Evolutionary conservation across 2,113 vertebrate genomes (phyloP).

Genomic region (Hiodon tergisus): DNA sequence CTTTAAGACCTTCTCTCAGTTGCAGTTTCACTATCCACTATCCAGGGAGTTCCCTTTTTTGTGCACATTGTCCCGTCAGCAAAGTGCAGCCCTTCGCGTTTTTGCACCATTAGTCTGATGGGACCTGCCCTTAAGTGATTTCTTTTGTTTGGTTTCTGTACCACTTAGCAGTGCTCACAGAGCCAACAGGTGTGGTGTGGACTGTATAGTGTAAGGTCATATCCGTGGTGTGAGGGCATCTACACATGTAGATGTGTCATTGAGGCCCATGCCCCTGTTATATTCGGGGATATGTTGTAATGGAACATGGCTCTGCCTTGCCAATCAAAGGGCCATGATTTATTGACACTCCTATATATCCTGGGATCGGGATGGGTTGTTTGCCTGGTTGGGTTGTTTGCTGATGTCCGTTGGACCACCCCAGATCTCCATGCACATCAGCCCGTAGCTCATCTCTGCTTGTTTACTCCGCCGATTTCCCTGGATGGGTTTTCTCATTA

Average conservation of each 20-base stretch:
- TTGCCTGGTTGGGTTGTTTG: too few relatives aligned
- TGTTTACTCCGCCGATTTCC: too few relatives aligned
- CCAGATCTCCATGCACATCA: too few relatives aligned
- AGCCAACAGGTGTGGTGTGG: background rate
- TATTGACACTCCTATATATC: too few relatives aligned
- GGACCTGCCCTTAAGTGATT: slow-evolving; percentile 20
- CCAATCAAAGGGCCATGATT: too few relatives aligned
- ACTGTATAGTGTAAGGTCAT: background rate
- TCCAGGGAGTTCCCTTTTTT: slow-evolving; percentile 1
- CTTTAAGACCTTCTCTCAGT: slow-evolving; percentile 8
- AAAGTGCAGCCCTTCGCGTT: background rate
- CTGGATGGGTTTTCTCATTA: too few relatives aligned
- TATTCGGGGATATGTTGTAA: background rate
- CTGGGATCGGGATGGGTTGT: background rate
- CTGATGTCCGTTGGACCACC: too few relatives aligned
- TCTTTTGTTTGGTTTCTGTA: slow-evolving; percentile 7
- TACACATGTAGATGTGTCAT: background rate
- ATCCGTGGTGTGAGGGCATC: too few relatives aligned
- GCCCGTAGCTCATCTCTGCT: too few relatives aligned
- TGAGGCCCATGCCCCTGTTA: background rate
- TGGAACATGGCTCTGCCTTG: background rate
- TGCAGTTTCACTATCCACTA: slow-evolving; percentile 2
- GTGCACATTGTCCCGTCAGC: background rate
- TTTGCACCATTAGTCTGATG: slow-evolving; percentile 13
- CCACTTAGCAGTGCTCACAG: background rate